A percentile compares a stretch with the other conserved stretches of the same genome.
Conservation (phyloP, 2,797 vertebrate genomes). For the Triplophysa yarkandensis region DNA sequence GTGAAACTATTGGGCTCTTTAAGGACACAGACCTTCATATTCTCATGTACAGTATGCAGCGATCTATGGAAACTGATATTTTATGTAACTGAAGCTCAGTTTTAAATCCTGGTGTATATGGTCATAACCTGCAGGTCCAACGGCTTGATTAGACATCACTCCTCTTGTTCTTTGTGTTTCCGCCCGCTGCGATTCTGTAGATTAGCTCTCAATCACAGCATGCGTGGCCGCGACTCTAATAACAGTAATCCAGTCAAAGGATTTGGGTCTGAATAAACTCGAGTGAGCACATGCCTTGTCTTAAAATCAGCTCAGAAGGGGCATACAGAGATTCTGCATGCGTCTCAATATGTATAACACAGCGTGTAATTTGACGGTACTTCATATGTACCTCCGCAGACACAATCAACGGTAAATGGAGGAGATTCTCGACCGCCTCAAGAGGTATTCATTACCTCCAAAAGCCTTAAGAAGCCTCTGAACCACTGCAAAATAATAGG, state of each 20-base stretch:
- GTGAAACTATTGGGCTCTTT: conserved; percentile 1
- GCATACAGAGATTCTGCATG: conserved; percentile 33
- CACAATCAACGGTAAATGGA: conserved; percentile 55
- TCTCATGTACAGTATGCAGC: not conserved
- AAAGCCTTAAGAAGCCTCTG: conserved; percentile 59
- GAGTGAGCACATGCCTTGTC: conserved; percentile 43
- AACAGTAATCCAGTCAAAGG: conserved; percentile 59
- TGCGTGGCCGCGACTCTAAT: conserved; percentile 54
- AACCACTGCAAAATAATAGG: conserved; percentile 60
- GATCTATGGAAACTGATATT: conserved; percentile 23
- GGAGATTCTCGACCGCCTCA: conserved; percentile 55
- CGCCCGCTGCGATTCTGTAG: conserved; percentile 54
- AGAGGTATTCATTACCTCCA: conserved; percentile 64
- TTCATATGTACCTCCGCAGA: conserved; percentile 55
- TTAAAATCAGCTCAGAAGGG: conserved; percentile 51
- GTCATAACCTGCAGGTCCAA: conserved; percentile 42
- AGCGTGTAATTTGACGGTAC: conserved; percentile 59
- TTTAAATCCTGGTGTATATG: conserved; percentile 38
- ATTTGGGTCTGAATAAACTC: conserved; percentile 54
- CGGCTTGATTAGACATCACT: conserved; percentile 58
- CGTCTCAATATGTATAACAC: conserved; percentile 46
- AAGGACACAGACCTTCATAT: conserved; percentile 8
- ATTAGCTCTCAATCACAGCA: conserved; percentile 62
- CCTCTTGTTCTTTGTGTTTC: conserved; percentile 55
- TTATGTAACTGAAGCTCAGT: conserved; percentile 41